These are phyloP conservation scores for Grapholita molesta DNA, from an alignment of 1,140 invertebrate genomes.

Conservation along the genomic window DNA sequence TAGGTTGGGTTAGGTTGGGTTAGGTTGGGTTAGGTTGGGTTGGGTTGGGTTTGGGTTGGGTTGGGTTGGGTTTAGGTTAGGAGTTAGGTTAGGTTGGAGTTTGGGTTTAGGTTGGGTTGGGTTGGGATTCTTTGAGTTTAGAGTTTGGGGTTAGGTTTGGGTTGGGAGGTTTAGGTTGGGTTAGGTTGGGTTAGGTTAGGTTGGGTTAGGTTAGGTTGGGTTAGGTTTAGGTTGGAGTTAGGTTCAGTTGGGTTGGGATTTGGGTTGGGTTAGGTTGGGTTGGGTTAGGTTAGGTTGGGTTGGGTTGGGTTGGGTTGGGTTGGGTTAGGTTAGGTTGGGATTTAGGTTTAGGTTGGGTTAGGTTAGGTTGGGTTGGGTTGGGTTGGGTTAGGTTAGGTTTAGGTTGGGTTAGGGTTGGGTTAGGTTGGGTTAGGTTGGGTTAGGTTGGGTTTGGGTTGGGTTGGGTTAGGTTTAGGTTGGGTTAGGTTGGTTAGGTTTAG, in stretches of 20 bases:
- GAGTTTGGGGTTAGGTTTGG: constrained; percentile 34
- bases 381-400: too few species aligned
- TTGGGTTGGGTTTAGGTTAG: too few species aligned
- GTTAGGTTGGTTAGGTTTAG: too few species aligned
- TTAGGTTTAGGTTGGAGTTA: constrained; percentile 32
- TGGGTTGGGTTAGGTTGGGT: too few species aligned
- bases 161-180: constrained; percentile 33
- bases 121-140: constrained; percentile 29
- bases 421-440: too few species aligned
- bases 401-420: too few species aligned
- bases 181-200: constrained; percentile 41
- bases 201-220: constrained; percentile 35
- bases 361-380: constrained; percentile 31
- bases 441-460: too few species aligned
- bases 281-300: constrained; percentile 31
- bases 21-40: constrained; percentile 21
- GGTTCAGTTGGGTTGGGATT: constrained; percentile 30
- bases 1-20: constrained; percentile 28
- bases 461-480: too few species aligned
- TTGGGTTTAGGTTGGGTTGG: constrained; percentile 26
- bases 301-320: constrained; percentile 30
- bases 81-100: constrained; percentile 17
- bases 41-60: too few species aligned
- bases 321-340: too few species aligned
- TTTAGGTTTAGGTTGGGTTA: too few species aligned